Conservation (phyloP, 1,140 invertebrate genomes). For the Euura saliciscinereae region DNA sequence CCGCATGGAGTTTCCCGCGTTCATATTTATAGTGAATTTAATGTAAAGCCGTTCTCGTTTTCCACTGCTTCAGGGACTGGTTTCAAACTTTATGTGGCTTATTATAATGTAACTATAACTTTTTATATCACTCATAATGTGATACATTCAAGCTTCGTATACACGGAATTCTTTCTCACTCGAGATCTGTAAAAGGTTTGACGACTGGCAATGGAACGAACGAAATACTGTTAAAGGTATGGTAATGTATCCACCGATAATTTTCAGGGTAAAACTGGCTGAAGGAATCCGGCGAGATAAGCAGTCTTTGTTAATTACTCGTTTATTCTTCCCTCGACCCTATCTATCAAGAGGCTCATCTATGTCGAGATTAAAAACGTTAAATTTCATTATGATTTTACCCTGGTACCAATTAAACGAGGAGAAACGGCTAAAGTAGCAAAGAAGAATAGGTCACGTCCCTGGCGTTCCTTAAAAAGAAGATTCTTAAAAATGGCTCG, state of each 20-base stretch:
- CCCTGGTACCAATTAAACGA: slow-evolving; percentile 3
- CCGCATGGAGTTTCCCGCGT: slow-evolving; percentile 22
- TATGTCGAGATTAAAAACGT: slow-evolving; percentile 6
- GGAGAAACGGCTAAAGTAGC: neutral
- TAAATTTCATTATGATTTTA: slow-evolving; percentile 6
- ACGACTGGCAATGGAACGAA: no score
- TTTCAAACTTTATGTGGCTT: slow-evolving; percentile 36
- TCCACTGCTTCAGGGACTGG: slow-evolving; percentile 16
- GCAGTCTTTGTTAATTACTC: neutral
- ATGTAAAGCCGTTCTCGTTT: slow-evolving; percentile 32
- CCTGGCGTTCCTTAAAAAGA: slow-evolving; percentile 49
- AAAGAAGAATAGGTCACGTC: slow-evolving; percentile 46
- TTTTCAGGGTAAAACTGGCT: no score
- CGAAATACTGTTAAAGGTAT: no score
- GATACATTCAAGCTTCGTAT: slow-evolving; percentile 30
- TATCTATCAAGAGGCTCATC: neutral
- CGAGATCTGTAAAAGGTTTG: neutral
- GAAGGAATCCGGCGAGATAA: no score
- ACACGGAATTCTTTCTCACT: neutral
- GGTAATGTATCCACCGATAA: no score
- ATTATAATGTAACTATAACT: slow-evolving; percentile 56
- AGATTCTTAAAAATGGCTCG: slow-evolving; percentile 54
- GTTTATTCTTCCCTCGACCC: neutral
- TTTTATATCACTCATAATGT: slow-evolving; percentile 50
- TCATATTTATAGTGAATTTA: slow-evolving; percentile 45